Evolutionary conservation across 2,797 vertebrate genomes (phyloP).

Genomic region (Myripristis murdjan): DNA sequence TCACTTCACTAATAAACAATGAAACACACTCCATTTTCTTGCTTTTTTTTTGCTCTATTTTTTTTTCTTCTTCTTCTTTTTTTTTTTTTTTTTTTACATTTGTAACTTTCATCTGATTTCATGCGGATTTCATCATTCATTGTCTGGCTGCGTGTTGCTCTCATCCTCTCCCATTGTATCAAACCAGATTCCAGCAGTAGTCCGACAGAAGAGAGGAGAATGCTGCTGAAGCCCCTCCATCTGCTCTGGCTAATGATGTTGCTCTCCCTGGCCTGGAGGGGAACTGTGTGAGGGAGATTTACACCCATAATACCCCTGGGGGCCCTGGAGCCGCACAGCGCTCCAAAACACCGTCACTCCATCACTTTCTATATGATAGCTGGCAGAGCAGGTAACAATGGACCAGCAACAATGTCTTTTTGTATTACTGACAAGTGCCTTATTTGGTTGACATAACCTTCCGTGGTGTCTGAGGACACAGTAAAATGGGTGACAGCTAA

Average conservation of each 20-base stretch:
- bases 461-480: slow-evolving; percentile 66
- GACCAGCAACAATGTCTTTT: slow-evolving; percentile 81
- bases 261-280: slow-evolving; percentile 78
- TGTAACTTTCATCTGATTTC: slow-evolving; percentile 80
- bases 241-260: slow-evolving; percentile 82
- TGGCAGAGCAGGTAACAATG: slow-evolving; percentile 81
- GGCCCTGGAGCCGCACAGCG: slow-evolving; percentile 56
- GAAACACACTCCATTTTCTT: slow-evolving; percentile 57
- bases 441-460: slow-evolving; percentile 83
- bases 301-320: slow-evolving; percentile 78
- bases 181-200: slow-evolving; percentile 77
- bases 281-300: slow-evolving; percentile 79
- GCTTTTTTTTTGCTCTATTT: no score
- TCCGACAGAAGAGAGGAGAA: slow-evolving; percentile 63
- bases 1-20: slow-evolving; percentile 73
- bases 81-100: slow-evolving; percentile 5
- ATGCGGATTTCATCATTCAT: slow-evolving; percentile 81
- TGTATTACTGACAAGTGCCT: slow-evolving; percentile 83
- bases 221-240: slow-evolving; percentile 72
- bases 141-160: slow-evolving; percentile 68
- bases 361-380: slow-evolving; percentile 80
- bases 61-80: no score
- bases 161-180: slow-evolving; percentile 55
- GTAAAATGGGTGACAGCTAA: slow-evolving; percentile 77
- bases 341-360: slow-evolving; percentile 78